Evolutionary conservation across 2,113 vertebrate genomes (phyloP).

Genomic region (Chionis minor): DNA sequence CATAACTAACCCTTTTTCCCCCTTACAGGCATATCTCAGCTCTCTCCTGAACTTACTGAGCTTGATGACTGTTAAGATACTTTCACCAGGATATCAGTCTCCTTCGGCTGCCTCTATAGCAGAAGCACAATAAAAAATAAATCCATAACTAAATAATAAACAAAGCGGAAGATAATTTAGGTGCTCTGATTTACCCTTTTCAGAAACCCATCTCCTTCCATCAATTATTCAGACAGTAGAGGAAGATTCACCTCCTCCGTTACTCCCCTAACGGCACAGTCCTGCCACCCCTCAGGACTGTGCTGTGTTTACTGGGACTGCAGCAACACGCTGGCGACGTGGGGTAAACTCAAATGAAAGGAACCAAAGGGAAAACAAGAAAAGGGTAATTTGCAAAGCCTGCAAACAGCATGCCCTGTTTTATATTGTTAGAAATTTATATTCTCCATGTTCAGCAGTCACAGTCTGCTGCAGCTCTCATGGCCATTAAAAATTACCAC

Average conservation of each 20-base stretch:
- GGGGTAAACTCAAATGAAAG: not conserved
- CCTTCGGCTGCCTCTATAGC: not conserved
- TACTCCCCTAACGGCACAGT: not conserved
- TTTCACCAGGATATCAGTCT: not conserved
- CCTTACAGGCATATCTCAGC: not conserved
- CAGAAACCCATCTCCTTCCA: not conserved
- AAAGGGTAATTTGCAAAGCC: not conserved
- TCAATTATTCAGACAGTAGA: not conserved
- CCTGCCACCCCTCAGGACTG: not conserved
- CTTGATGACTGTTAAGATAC: not conserved
- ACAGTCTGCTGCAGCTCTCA: not conserved
- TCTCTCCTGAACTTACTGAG: not conserved
- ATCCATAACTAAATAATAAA: not conserved
- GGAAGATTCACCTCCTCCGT: not conserved
- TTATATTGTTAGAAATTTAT: not conserved
- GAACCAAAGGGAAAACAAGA: not conserved
- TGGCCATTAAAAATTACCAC: not conserved
- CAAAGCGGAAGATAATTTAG: not conserved
- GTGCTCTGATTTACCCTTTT: not conserved
- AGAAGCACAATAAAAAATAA: not conserved
- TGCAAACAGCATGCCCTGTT: not conserved
- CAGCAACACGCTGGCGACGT: not conserved
- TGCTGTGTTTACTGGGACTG: not conserved
- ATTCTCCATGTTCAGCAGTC: conserved; percentile 21
- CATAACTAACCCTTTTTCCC: not conserved